phyloP scores from a whole-genome alignment of 2,888 invertebrate species.

The Emmelina monodactyla region DNA sequence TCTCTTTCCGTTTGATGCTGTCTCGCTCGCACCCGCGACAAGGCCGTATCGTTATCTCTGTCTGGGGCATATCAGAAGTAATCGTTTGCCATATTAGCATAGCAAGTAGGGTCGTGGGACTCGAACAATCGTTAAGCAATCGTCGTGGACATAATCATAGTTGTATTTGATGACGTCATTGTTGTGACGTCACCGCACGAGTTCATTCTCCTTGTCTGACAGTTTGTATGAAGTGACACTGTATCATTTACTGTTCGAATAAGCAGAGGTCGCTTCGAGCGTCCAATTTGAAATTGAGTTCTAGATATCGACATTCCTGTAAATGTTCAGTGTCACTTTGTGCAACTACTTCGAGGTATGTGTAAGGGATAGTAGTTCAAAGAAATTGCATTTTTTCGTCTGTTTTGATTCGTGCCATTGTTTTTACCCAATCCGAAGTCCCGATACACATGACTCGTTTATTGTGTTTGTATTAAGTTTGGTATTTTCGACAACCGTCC shows the following conservation, averaged over 20 bases:
- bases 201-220: slow-evolving; percentile 22
- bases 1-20: slow-evolving; percentile 14
- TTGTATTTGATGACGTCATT: slow-evolving; percentile 26
- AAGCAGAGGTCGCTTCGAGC: neutral
- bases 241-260: slow-evolving; percentile 2
- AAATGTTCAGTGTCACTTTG: neutral
- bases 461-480: slow-evolving; percentile 17
- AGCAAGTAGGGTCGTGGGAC: slow-evolving; percentile 25
- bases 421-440: too few relatives aligned
- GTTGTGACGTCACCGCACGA: slow-evolving; percentile 30
- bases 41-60: slow-evolving; percentile 21
- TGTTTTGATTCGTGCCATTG: slow-evolving; percentile 1
- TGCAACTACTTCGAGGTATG: neutral
- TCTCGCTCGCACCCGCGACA: slow-evolving; percentile 24
- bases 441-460: neutral
- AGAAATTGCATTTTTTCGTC: neutral
- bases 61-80: slow-evolving; percentile 39
- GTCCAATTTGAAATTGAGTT: neutral
- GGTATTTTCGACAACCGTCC: slow-evolving; percentile 45
- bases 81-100: slow-evolving; percentile 61
- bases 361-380: neutral
- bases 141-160: slow-evolving; percentile 49
- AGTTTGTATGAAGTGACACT: slow-evolving; percentile 13
- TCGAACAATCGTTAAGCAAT: slow-evolving; percentile 40
- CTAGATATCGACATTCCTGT: neutral